Percentiles rank a stretch among this genome's conserved stretches.
Conservation (phyloP, 2,888 invertebrate species). For the Cactoblastis cactorum region DNA sequence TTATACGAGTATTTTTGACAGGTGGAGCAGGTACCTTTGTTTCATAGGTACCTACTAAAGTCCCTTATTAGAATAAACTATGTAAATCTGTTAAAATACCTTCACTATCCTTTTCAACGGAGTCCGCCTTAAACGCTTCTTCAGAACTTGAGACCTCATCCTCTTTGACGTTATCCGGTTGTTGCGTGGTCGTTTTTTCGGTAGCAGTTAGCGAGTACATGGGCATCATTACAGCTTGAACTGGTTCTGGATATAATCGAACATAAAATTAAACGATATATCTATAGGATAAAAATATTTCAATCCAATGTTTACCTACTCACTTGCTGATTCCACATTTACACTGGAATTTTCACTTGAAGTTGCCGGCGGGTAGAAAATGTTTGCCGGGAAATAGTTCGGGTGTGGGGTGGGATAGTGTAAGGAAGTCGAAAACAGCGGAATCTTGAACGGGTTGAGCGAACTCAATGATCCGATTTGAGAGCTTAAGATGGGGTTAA, state of each 20-base stretch:
- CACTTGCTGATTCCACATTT: slow-evolving; percentile 35
- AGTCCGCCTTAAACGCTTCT: slow-evolving; percentile 71
- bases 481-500: slow-evolving; percentile 40
- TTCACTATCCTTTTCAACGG: slow-evolving; percentile 26
- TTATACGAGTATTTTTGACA: too few relatives aligned
- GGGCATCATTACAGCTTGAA: slow-evolving; percentile 18
- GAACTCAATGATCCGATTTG: slow-evolving; percentile 42
- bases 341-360: slow-evolving; percentile 47
- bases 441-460: slow-evolving; percentile 59
- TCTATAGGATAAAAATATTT: not conserved
- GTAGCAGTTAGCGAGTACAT: slow-evolving; percentile 33
- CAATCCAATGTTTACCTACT: slow-evolving; percentile 40
- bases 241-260: too few relatives aligned
- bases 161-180: slow-evolving; percentile 76
- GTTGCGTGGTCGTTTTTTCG: slow-evolving; percentile 55
- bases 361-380: slow-evolving; percentile 60
- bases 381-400: slow-evolving; percentile 66
- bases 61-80: too few relatives aligned
- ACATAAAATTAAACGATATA: not conserved
- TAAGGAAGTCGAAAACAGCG: slow-evolving; percentile 54
- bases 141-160: slow-evolving; percentile 89
- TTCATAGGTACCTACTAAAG: too few relatives aligned
- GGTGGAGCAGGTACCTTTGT: too few relatives aligned
- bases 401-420: slow-evolving; percentile 59
- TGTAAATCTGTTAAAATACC: slow-evolving; percentile 17